Evolutionary conservation across 2,797 vertebrate species (phyloP), one percentile per base, ranked within the genome.

Genomic region (Pangasius djambal): DNA sequence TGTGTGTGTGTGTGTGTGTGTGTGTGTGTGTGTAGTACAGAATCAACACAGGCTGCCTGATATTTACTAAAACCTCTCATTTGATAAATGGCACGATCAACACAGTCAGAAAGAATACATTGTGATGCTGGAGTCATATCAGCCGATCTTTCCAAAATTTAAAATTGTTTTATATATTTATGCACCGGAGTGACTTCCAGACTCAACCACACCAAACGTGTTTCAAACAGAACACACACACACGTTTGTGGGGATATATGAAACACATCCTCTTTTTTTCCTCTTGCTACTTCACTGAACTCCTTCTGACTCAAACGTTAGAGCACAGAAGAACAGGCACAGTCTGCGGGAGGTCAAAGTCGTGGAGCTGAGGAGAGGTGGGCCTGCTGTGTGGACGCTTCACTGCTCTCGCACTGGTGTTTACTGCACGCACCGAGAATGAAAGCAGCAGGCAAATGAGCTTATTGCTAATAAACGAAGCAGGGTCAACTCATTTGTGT

Each of bases 401-500:
- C 85, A 10, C 69, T 18, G 34, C 52, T n/a, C 52, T 59, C 85
- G 6, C 59, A 28, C 69, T 28, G 52, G 31, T 72, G 85, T 86
- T 86, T 86, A 74, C 85, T 86, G 85, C 69, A 72, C 9, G 67
- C 52, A 4, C 52, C 6, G 52, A 86, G 85, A 74, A 72, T 44
- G 70, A 86, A 86, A 61, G 55, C 69, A 86, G 85, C 69, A 59
- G 85, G 55, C 69, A 59, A 74, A 75, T 57, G 31, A 86, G 67
- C 50, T 86, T 70, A 86, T 57, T 52, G 85, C 85, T 86, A 74
- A 86, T 86, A 86, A 86, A 50, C 18, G 70, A 74, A 86, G 31
- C 52, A 74, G 69, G 85, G 34, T 74, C 85, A 59, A 52, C 69
- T 86, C 85, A 86, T 86, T 57, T 86, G 84, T 72, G 85, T 40